A percentile compares a stretch with the other conserved stretches of the same genome.
Evolutionary conservation across 2,113 vertebrate genomes (phyloP).

Genomic region (Myotis davidii): DNA sequence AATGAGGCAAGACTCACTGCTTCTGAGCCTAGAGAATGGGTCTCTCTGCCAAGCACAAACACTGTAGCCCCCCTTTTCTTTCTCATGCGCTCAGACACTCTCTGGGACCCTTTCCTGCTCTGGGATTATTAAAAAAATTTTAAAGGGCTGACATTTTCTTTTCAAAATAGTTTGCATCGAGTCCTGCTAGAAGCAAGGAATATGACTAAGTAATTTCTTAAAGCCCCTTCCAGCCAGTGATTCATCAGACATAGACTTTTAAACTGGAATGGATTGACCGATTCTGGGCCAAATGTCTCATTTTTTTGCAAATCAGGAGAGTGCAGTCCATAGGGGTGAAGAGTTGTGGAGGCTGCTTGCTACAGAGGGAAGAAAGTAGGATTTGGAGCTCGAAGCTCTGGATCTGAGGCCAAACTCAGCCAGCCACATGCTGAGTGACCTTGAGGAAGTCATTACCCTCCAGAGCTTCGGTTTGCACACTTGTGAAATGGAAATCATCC

Average conservation of each 20-base stretch:
- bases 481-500: neutral
- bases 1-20: neutral
- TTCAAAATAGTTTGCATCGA: conserved; percentile 58
- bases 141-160: conserved; percentile 36
- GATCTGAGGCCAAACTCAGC: conserved; percentile 17
- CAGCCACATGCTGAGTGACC: neutral
- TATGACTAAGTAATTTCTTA: conserved; percentile 77
- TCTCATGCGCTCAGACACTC: neutral
- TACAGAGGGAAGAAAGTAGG: neutral
- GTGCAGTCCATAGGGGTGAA: conserved; percentile 26
- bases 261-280: conserved; percentile 54
- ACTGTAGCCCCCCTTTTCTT: neutral
- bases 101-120: neutral
- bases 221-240: conserved; percentile 73
- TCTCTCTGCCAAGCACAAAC: accelerated
- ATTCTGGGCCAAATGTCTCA: conserved; percentile 69
- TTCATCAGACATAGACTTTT: conserved; percentile 71
- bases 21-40: neutral
- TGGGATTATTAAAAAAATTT: neutral
- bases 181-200: conserved; percentile 61
- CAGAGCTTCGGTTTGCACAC: neutral
- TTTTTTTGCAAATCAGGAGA: conserved; percentile 63
- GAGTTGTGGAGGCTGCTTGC: neutral
- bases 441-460: neutral
- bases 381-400: conserved; percentile 11